Evolutionary conservation across 1,140 invertebrate genomes (phyloP), one percentile per base, ranked within the genome.

Genomic region (Drosophila mauritiana): DNA sequence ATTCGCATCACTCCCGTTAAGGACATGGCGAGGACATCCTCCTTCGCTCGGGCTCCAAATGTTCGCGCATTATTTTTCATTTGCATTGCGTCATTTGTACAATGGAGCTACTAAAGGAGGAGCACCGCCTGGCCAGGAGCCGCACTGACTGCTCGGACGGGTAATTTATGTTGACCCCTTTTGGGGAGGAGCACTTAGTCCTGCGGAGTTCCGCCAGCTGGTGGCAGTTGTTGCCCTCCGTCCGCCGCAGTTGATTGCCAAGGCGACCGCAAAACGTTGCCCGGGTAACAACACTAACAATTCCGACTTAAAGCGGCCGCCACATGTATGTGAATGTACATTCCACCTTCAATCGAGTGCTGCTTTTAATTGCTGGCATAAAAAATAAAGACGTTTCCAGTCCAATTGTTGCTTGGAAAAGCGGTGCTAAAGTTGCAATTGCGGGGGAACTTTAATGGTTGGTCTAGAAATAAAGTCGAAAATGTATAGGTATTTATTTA

Each of bases 11-110:
- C 55, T 59, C 43, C 57, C 37, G 49, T 6, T 1, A 8, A 22
- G 1, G 31, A 56, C 65, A 37, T 48, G 31, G 45, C 27, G 27
- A 31, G 27, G 27, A 31, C 31, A 7, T n/a, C 10, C 34, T 48
- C 45, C 17, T 12, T 39, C 20, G 13, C 36, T 49, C 13, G 12
- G 40, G n/a, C 37, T 58, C 22, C 62, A 84, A 75, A 74, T 82
- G 74, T 61, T 56, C 55, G 55, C 63, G 59, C 55, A 79, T 80
- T 73, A 80, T 75, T 75, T 59, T 58, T 74, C 67, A 86, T 82
- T 86, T 88, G 64, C 79, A 82, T 86, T 86, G 79, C 82, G 83
- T 88, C 82, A 86, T 86, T 64, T 82, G 64, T 53, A 72, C 36
- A 34, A 10, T 8, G 58, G 43, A 39, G 25, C 10, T 31, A 20